Base-by-base conservation (phyloP, 2,797 vertebrate species). In the Heliangelus exortis region DNA sequence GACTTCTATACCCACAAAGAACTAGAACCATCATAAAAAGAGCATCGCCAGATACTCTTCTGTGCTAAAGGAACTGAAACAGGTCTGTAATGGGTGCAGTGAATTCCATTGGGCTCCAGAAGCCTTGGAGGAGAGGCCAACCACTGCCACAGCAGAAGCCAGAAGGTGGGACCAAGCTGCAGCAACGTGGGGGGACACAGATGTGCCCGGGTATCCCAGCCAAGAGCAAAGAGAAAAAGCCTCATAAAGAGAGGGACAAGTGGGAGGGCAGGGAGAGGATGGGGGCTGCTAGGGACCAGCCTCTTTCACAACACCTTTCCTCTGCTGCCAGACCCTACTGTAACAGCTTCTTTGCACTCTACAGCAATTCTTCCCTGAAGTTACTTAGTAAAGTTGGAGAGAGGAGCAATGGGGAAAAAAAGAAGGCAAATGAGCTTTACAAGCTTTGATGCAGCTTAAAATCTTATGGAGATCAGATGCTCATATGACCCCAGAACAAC, bases 401-500 rank as follows among this genome's bases (percentile, higher is more conserved):
- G 67, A 53, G 67, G 59, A 61, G 47, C 11, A 48, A 34, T 39
- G 65, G 26, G 82, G 51, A 43, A 23, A 55, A 73, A 41, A 33
- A 83, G n/a, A 57, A 45, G 80, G 54, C 57, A 79, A 81, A 93
- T 39, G 45, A 96, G 61, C 63, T 96, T 65, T 82, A 93, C 33
- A 41, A 96, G 61, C 63, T 96, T 65, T 82, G 76, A 91, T 67
- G 62, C n/a, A 55, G 65, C 87, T 95, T 95, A 93, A 95, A 91
- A 90, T 74, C 53, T 91, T 90, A 90, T 0, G 4, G 67, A 85
- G 91, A 95, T 95, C 93, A 97, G 82, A 79, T 87, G 63, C 75
- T 89, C 89, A 76, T 72, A 76, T 89, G 87, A 93, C 47, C 68
- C 29, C 34, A 23, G 17, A 95, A 89, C 63, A 93, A 79, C 45